Evolutionary conservation across 2,113 vertebrate species (phyloP).

Genomic region (Catharus fuscescens): DNA sequence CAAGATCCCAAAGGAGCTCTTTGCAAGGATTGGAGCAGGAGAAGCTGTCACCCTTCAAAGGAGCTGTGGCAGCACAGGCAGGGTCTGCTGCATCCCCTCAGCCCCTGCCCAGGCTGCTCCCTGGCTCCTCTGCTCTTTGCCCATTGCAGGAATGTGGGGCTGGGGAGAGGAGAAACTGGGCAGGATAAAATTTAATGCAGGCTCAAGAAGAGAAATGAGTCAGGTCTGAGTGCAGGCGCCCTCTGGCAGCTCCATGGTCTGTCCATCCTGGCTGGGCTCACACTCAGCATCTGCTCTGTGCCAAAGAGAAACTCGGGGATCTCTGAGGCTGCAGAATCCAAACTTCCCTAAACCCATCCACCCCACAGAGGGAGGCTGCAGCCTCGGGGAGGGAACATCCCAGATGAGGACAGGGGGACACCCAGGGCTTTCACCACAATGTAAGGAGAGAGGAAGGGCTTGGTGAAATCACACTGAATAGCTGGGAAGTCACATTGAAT

Average conservation of each 20-base stretch:
- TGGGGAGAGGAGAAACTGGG: background rate
- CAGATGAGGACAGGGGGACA: background rate
- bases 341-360: background rate
- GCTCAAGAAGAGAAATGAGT: background rate
- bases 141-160: background rate
- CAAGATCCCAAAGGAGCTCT: background rate
- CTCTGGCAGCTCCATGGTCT: background rate
- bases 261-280: rapidly evolving
- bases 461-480: background rate
- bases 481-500: background rate
- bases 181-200: no score
- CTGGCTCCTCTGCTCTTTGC: background rate
- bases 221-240: background rate
- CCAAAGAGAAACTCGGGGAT: background rate
- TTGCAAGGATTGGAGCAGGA: background rate
- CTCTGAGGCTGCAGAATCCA: background rate
- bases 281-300: background rate
- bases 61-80: background rate
- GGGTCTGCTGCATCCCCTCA: background rate
- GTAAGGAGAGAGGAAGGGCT: background rate
- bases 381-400: background rate
- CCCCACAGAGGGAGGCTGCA: background rate
- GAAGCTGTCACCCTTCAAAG: background rate
- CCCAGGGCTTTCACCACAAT: rapidly evolving
- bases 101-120: background rate